Conservation (phyloP, 2,888 invertebrate genomes). For the Mimachlamys varia region DNA sequence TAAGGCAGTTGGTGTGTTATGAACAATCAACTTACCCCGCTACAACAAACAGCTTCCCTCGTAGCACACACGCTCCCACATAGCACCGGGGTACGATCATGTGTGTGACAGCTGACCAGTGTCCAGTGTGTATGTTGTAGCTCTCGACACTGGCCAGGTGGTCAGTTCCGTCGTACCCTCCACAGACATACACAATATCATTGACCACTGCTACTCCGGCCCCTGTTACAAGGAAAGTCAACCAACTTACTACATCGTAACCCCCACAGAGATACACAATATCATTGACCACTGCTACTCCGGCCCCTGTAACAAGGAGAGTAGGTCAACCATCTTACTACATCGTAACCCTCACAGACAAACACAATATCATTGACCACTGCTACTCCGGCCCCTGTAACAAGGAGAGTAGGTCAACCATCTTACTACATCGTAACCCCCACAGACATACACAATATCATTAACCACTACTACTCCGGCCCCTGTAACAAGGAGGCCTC, state of each 20-base stretch:
- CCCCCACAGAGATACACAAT: conserved; percentile 80
- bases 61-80: conserved; percentile 79
- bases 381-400: conserved; percentile 79
- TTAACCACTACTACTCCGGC: no score
- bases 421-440: no score
- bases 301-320: conserved; percentile 78
- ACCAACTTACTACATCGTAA: no score
- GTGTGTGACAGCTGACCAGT: conserved; percentile 76
- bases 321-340: no score
- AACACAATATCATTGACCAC: conserved; percentile 78
- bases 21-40: conserved; percentile 73
- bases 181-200: conserved; percentile 80
- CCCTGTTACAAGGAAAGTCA: no score
- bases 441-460: no score
- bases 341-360: conserved; percentile 81
- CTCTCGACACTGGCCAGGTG: conserved; percentile 79
- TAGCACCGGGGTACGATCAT: conserved; percentile 80
- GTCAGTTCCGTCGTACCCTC: conserved; percentile 79
- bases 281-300: conserved; percentile 78
- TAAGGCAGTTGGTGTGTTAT: neutral
- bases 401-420: no score
- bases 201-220: conserved; percentile 79
- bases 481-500: no score
- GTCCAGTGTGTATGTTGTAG: conserved; percentile 75
- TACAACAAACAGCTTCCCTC: conserved; percentile 78